Conservation (phyloP, 2,888 invertebrate species). For the Acrobasis suavella region DNA sequence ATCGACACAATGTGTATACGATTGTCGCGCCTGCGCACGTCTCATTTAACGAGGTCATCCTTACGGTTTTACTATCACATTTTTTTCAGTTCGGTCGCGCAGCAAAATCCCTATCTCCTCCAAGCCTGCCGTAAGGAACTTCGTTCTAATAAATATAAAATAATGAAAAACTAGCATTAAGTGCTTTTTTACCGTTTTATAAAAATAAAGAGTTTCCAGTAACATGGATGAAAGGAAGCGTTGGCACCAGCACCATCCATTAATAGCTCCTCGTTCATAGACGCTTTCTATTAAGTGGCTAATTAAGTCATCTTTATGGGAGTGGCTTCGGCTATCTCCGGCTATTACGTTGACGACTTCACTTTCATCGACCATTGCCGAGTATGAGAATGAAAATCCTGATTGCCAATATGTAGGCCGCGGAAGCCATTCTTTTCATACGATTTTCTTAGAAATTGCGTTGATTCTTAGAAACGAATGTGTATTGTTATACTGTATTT, state of each 20-base stretch:
- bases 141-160: too few species aligned
- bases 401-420: constrained; percentile 2
- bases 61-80: too few species aligned
- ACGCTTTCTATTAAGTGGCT: constrained; percentile 53
- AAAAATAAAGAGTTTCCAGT: neutral
- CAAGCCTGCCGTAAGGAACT: too few species aligned
- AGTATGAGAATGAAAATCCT: neutral
- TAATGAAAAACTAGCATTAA: too few species aligned
- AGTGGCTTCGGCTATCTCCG: constrained; percentile 25
- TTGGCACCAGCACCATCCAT: constrained; percentile 16
- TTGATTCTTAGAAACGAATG: constrained; percentile 8
- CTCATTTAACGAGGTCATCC: too few species aligned
- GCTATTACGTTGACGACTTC: constrained; percentile 15
- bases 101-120: too few species aligned
- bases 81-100: too few species aligned
- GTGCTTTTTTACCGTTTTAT: too few species aligned
- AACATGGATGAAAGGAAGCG: neutral
- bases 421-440: neutral
- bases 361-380: constrained; percentile 9
- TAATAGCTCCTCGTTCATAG: constrained; percentile 37
- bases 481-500: too few species aligned
- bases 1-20: too few species aligned
- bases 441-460: neutral
- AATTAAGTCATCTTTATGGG: constrained; percentile 50
- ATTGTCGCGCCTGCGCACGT: too few species aligned